A percentile compares a stretch with the other conserved stretches of the same genome.
phyloP scores from a whole-genome alignment of 2,888 invertebrate genomes.

The Eilema caniola region DNA sequence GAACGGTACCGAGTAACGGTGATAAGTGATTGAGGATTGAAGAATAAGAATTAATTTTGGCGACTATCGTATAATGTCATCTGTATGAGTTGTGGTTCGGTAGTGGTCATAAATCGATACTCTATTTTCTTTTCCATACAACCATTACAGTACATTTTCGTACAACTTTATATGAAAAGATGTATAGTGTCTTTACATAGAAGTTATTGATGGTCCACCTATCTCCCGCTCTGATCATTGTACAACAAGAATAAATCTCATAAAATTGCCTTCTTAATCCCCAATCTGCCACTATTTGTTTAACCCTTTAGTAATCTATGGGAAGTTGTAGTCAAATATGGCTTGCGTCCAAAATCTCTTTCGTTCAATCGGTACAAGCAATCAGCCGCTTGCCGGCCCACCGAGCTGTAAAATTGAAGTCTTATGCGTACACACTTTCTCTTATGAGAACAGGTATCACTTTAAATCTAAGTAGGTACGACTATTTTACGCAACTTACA shows the following conservation, averaged over 20 bases:
- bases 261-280: not conserved
- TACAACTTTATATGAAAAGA: no score
- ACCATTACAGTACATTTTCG: no score
- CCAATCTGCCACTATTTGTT: not conserved
- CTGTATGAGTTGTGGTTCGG: no score
- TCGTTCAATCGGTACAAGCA: not conserved
- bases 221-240: not conserved
- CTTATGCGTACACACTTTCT: slow-evolving; percentile 21
- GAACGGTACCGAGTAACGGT: no score
- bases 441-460: slow-evolving; percentile 9
- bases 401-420: slow-evolving; percentile 32
- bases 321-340: not conserved
- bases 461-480: not conserved
- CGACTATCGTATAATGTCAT: no score
- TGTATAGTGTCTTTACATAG: no score
- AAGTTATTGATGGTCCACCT: no score
- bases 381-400: slow-evolving; percentile 24
- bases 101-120: no score
- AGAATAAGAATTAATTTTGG: no score
- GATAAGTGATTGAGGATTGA: no score
- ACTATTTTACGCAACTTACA: not conserved
- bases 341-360: not conserved
- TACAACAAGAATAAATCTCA: not conserved
- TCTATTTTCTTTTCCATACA: no score
- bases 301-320: slow-evolving; percentile 1